phyloP scores from a whole-genome alignment of 2,113 vertebrate genomes.

The Pogonocichla stellata region DNA sequence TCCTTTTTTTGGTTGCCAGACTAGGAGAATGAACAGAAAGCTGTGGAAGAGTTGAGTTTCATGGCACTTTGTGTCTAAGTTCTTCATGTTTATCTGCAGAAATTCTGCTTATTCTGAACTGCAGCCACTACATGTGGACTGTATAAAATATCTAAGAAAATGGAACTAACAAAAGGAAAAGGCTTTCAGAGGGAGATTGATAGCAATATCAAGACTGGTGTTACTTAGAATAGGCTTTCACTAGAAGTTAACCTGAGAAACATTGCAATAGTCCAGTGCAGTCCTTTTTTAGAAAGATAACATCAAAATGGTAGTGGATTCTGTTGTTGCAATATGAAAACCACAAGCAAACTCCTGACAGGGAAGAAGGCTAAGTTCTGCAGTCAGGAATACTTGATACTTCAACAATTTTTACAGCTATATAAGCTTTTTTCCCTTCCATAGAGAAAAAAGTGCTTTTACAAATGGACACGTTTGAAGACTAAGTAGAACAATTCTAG shows the following conservation, averaged over 20 bases:
- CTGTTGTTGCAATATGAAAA: not conserved
- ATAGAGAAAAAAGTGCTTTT: not conserved
- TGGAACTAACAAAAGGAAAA: not conserved
- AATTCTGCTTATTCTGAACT: not conserved
- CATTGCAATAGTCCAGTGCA: not conserved
- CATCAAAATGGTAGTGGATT: not conserved
- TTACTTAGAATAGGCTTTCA: not conserved
- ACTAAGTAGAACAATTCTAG: not conserved
- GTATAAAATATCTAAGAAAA: not conserved
- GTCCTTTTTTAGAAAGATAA: not conserved
- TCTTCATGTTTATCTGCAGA: not conserved
- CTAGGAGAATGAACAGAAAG: not conserved
- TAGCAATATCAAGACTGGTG: not conserved
- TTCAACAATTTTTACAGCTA: not conserved
- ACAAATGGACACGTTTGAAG: not conserved
- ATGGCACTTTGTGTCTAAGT: not conserved
- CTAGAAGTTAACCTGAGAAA: not conserved
- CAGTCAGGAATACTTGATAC: not conserved
- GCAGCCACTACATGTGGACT: not conserved
- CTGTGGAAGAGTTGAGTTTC: not conserved
- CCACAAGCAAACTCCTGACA: not conserved
- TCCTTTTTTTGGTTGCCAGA: not conserved
- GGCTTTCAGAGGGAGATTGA: not conserved
- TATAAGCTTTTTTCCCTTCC: not conserved
- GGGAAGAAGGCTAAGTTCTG: not conserved